Evolutionary conservation across 2,797 vertebrate genomes (phyloP).

Genomic region (Epinephelus malabaricus): DNA sequence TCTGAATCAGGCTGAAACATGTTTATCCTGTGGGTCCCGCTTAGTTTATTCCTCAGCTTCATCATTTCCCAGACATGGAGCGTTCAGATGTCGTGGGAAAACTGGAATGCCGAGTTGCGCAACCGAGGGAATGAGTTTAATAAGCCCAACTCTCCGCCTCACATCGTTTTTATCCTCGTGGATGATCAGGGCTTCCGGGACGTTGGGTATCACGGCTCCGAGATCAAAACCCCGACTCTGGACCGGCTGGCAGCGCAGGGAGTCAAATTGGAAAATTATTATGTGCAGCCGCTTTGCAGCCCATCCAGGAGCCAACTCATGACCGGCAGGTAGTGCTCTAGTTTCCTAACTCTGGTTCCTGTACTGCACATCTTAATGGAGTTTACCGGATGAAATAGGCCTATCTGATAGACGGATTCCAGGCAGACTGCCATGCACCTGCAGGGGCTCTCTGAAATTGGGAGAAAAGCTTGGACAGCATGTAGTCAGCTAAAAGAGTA

Average conservation of each 20-base stretch:
- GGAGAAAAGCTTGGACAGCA: background rate
- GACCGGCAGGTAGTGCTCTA: conserved; percentile 93
- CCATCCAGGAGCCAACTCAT: conserved; percentile 97
- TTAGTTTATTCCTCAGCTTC: conserved; percentile 82
- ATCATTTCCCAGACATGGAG: conserved; percentile 85
- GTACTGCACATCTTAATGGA: background rate
- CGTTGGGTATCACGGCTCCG: conserved; percentile 97
- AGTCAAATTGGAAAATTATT: conserved; percentile 98
- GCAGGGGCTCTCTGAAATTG: background rate
- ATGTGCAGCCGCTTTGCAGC: conserved; percentile 97
- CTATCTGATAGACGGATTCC: background rate
- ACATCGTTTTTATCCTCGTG: conserved; percentile 96
- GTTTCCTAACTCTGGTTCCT: background rate
- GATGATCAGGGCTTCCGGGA: conserved; percentile 99
- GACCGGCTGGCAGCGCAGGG: conserved; percentile 94
- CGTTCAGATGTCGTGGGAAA: conserved; percentile 88
- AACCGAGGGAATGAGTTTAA: conserved; percentile 72
- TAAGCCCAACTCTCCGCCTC: conserved; percentile 85
- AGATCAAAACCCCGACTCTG: conserved; percentile 96
- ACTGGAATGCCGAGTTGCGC: conserved; percentile 56
- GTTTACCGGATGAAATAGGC: background rate
- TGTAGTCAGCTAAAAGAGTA: background rate
- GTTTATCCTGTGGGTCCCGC: conserved; percentile 81
- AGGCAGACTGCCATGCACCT: background rate
- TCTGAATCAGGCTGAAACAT: conserved; percentile 64